These are phyloP conservation scores for Apamea sordens DNA, from an alignment of 2,888 invertebrate genomes.

Conservation along the genomic window DNA sequence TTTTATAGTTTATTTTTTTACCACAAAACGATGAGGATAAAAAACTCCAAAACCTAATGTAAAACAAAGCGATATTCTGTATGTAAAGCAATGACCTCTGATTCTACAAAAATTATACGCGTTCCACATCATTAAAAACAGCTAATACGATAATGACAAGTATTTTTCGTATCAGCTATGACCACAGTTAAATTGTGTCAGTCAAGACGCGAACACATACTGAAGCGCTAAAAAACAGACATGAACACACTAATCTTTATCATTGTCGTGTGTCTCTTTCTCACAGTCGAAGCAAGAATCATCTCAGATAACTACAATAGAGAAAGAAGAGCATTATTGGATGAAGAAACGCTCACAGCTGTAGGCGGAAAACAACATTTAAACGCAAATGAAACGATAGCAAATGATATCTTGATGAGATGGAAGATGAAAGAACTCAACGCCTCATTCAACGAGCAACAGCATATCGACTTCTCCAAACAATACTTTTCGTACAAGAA, in stretches of 20 bases:
- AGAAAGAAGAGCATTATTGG: slow-evolving; percentile 73
- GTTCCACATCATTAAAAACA: not conserved
- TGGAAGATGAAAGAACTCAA: slow-evolving; percentile 89
- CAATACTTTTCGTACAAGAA: slow-evolving; percentile 92
- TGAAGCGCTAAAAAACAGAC: slow-evolving; percentile 9
- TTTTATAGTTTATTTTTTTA: not conserved
- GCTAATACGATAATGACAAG: not conserved
- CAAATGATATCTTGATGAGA: slow-evolving; percentile 90
- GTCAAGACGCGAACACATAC: slow-evolving; percentile 33
- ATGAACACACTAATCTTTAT: slow-evolving; percentile 53
- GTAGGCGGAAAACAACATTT: slow-evolving; percentile 89
- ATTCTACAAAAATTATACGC: not conserved
- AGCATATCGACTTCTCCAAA: slow-evolving; percentile 91
- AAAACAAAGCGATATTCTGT: slow-evolving; percentile 1
- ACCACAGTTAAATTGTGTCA: slow-evolving; percentile 33
- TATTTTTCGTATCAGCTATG: not conserved
- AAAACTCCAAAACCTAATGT: not conserved
- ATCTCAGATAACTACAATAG: slow-evolving; percentile 70
- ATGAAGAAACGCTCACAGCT: slow-evolving; percentile 83
- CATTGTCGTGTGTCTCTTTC: slow-evolving; percentile 61
- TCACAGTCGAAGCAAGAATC: slow-evolving; percentile 66
- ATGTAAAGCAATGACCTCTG: slow-evolving; percentile 4
- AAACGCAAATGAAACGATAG: slow-evolving; percentile 85
- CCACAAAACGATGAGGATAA: not conserved
- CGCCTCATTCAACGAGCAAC: slow-evolving; percentile 85